Evolutionary conservation across 2,797 vertebrate species (phyloP), one percentile per base, ranked within the genome.

Genomic region (Schizothorax lantsangensis): DNA sequence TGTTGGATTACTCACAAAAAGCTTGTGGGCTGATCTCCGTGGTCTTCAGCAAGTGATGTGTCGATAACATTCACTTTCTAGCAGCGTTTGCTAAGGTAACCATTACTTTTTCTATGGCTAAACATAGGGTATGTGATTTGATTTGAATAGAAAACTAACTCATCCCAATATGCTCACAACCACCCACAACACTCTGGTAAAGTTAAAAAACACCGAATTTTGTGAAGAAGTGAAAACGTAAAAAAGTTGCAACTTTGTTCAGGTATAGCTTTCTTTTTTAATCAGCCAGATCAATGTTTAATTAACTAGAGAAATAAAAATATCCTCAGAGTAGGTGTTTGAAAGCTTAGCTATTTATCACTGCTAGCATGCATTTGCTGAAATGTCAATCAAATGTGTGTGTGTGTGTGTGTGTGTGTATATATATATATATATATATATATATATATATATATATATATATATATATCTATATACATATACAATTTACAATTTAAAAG

Each of bases 231-330:
- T 21, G 19, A 69, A 71, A 40, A 71, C 12, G 36, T 38, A 21
- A 38, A 38, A 38, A 69, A 69, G 66, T 21, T 38, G 33, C 4
- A 11, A 38, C 36, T 69, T 21, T 69, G 12, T 43, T 73, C 69
- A 45, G 23, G 11, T 26, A 73, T 26, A 8, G 2, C 40, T 47
- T 47, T 47, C 2, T 73, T 73, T 45, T 30, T 45, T 26, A 47
- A 74, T 74, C 43, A 47, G 43, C 1, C 4, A 74, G n/a, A 75
- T 75, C 7, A 33, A 17, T 74, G 43, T 49, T 45, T 75, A 52
- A 75, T 49, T 75, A 75, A 75, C 45, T 75, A 49, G 45, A 75
- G 73, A 75, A 49, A 75, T 75, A 75, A 52, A 75, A 75, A 75
- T 75, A 75, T 75, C 45, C 7, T 33, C 14, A 5, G 73, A 33